Evolutionary conservation across 2,113 vertebrate species (phyloP).

Genomic region (Scophthalmus maximus): DNA sequence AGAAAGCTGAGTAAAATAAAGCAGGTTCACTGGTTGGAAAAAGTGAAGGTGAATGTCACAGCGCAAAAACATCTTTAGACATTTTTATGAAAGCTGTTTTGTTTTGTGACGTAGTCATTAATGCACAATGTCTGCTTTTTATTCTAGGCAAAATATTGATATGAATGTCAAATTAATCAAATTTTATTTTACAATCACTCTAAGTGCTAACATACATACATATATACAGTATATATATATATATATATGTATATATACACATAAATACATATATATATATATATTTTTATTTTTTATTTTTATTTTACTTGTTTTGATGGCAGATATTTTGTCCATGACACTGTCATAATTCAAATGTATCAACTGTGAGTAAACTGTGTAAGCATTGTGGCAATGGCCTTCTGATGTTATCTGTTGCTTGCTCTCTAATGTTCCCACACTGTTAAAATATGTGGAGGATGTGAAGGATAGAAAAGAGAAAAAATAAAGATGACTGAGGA

Average conservation of each 20-base stretch:
- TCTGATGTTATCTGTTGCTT: conserved; percentile 57
- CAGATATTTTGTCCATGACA: conserved; percentile 4
- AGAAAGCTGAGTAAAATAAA: too few species aligned
- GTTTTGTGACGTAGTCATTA: too few species aligned
- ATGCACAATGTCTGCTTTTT: conserved; percentile 1
- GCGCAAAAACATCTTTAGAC: too few species aligned
- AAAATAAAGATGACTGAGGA: conserved; percentile 1
- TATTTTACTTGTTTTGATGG: not conserved
- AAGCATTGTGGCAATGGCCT: not conserved
- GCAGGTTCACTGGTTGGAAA: too few species aligned
- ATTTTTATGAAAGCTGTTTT: too few species aligned
- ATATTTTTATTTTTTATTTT: too few species aligned
- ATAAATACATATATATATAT: too few species aligned
- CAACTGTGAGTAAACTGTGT: not conserved
- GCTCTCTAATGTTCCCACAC: conserved; percentile 52
- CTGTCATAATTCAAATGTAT: not conserved
- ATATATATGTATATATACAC: not conserved
- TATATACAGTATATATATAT: not conserved
- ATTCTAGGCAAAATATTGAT: not conserved
- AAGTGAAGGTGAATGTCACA: too few species aligned
- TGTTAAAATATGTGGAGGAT: not conserved
- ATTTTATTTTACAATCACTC: too few species aligned
- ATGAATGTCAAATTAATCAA: not conserved
- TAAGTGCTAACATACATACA: not conserved
- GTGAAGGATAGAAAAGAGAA: not conserved